phyloP scores from a whole-genome alignment of 2,113 vertebrate species.

The Nymphicus hollandicus region DNA sequence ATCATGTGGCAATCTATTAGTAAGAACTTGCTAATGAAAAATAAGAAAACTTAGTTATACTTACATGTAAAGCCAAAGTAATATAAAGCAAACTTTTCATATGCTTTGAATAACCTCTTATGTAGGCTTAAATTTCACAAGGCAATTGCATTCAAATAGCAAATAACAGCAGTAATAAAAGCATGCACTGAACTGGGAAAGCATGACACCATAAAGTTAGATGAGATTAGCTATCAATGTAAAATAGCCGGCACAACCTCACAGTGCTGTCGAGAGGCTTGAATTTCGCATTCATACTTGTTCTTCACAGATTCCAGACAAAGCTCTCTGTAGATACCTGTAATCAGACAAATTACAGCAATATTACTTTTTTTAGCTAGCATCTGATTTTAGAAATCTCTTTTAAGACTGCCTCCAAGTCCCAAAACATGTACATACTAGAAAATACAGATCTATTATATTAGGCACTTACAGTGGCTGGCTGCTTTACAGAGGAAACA shows the following conservation, averaged over 20 bases:
- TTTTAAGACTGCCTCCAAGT: not conserved
- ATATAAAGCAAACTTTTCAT: not conserved
- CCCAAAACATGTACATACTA: not conserved
- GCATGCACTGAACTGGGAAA: not conserved
- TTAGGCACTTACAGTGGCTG: not conserved
- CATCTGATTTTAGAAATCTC: not conserved
- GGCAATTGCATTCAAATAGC: not conserved
- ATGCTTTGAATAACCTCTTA: not conserved
- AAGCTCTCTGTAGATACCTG: constrained; percentile 94
- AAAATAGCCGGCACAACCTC: constrained; percentile 81
- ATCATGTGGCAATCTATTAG: not conserved
- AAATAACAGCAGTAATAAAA: not conserved
- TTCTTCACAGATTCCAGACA: constrained; percentile 97
- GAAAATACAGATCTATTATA: not conserved
- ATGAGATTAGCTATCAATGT: constrained; percentile 22
- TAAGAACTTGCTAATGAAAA: not conserved
- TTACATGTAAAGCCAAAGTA: not conserved
- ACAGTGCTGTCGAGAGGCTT: constrained; percentile 95
- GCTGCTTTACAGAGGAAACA: not conserved
- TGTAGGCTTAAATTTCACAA: not conserved
- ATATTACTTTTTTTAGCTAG: not conserved
- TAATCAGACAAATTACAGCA: constrained; percentile 66
- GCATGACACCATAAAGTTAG: not conserved
- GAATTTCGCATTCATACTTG: constrained; percentile 97
- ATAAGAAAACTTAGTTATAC: not conserved